Percentiles rank a stretch among this genome's conserved stretches.
Evolutionary conservation across 2,888 invertebrate species (phyloP).

Genomic region (Frankliniella fusca): DNA sequence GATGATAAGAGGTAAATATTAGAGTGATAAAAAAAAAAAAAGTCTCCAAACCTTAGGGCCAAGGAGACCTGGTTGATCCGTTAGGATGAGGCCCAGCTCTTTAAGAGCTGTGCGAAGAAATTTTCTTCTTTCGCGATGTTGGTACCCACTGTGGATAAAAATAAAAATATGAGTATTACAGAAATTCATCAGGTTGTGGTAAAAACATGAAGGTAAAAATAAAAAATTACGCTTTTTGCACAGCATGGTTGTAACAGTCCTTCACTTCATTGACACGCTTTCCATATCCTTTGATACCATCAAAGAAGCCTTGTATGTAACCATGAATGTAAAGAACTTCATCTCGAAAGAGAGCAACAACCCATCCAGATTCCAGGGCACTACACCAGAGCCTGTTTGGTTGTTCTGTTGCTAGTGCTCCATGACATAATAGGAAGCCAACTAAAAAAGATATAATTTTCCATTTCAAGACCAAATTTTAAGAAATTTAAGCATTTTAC

Average conservation of each 20-base stretch:
- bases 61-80: conserved; percentile 95
- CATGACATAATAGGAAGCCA: conserved; percentile 87
- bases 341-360: conserved; percentile 90
- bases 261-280: conserved; percentile 94
- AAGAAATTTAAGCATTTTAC: conserved; percentile 14
- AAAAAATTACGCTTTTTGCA: conserved; percentile 69
- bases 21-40: not conserved
- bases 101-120: conserved; percentile 92
- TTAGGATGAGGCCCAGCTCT: conserved; percentile 89
- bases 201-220: conserved; percentile 21
- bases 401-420: conserved; percentile 71
- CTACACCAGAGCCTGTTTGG: conserved; percentile 86
- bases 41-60: conserved; percentile 72
- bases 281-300: conserved; percentile 88
- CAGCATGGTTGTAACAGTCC: conserved; percentile 85
- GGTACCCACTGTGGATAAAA: conserved; percentile 57
- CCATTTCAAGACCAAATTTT: too few species aligned
- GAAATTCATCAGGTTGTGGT: not conserved
- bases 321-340: conserved; percentile 95
- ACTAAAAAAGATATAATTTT: too few species aligned
- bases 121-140: conserved; percentile 92
- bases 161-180: conserved; percentile 17
- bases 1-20: not conserved
- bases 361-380: conserved; percentile 90
- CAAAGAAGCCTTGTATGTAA: conserved; percentile 88